These are phyloP conservation scores for Catostomus latipinnis DNA, from an alignment of 2,797 vertebrate species.

Conservation along the genomic window DNA sequence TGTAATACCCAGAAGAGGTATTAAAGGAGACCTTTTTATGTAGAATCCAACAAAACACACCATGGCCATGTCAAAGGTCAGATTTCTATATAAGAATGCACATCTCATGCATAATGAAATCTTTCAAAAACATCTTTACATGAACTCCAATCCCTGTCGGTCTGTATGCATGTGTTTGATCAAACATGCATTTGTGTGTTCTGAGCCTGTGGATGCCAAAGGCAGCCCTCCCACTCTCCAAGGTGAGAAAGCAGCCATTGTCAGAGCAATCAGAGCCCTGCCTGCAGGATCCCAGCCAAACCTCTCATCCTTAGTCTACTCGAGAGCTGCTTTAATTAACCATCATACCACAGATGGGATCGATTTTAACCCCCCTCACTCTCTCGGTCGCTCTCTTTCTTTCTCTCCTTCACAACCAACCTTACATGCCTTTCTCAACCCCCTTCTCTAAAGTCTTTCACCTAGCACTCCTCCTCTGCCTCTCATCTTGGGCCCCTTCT, in stretches of 20 bases:
- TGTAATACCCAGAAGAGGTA: background rate
- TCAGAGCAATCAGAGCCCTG: conserved; percentile 97
- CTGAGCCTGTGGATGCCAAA: conserved; percentile 68
- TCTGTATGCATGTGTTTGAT: conserved; percentile 46
- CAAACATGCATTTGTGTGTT: conserved; percentile 59
- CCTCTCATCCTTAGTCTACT: conserved; percentile 98
- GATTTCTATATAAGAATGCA: background rate
- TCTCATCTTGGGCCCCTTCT: conserved; percentile 63
- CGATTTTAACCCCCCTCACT: conserved; percentile 89
- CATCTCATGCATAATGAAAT: background rate
- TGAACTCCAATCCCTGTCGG: conserved; percentile 32
- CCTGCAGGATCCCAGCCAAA: conserved; percentile 98
- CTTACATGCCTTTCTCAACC: conserved; percentile 64
- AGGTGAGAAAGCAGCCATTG: conserved; percentile 99
- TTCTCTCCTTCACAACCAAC: conserved; percentile 64
- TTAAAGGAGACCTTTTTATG: background rate
- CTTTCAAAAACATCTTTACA: conserved; percentile 36
- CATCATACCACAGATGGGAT: conserved; percentile 99
- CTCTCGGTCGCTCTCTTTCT: conserved; percentile 73
- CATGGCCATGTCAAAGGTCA: conserved; percentile 19
- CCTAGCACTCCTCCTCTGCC: conserved; percentile 59
- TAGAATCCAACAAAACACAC: conserved; percentile 25
- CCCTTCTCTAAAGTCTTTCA: conserved; percentile 61
- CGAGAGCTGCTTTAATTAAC: conserved; percentile 99
- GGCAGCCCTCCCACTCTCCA: conserved; percentile 94